Evolutionary conservation across 1,140 invertebrate genomes (phyloP).

Genomic region (Dryas iulia): DNA sequence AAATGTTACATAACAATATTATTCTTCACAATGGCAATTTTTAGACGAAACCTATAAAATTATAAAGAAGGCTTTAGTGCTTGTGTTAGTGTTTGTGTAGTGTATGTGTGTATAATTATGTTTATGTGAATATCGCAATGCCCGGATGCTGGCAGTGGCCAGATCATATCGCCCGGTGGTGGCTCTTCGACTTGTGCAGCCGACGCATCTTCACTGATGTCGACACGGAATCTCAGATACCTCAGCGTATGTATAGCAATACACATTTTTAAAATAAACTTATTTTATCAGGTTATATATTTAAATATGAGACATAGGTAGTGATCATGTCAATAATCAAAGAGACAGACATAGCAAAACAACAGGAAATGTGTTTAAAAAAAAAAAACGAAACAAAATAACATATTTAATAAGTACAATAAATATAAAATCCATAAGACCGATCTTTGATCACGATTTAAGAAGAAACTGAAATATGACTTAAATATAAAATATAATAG

Average conservation of each 20-base stretch:
- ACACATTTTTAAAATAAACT: not conserved
- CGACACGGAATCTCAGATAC: constrained; percentile 70
- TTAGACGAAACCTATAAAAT: not conserved
- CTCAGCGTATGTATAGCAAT: constrained; percentile 57
- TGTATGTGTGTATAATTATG: constrained; percentile 18
- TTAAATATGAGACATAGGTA: not conserved
- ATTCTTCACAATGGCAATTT: not conserved
- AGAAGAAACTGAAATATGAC: too few relatives aligned
- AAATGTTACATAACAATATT: not conserved
- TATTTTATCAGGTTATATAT: not conserved
- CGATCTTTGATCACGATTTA: too few relatives aligned
- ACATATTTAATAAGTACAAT: too few relatives aligned
- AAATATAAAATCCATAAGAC: too few relatives aligned
- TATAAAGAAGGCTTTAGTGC: not conserved
- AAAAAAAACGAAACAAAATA: too few relatives aligned
- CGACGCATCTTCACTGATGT: constrained; percentile 65
- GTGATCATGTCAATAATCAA: not conserved
- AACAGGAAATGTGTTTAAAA: too few relatives aligned
- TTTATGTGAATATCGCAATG: constrained; percentile 49
- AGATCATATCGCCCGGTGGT: constrained; percentile 76
- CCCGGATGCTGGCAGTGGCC: constrained; percentile 76
- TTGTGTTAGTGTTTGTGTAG: not conserved
- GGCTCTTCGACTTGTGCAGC: constrained; percentile 75
- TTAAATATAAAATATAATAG: too few relatives aligned
- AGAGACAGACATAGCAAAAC: too few relatives aligned